Percentiles rank a stretch among this genome's conserved stretches.
Conservation (phyloP, 2,888 invertebrate genomes). For the Caenorhabditis sp. region DNA sequence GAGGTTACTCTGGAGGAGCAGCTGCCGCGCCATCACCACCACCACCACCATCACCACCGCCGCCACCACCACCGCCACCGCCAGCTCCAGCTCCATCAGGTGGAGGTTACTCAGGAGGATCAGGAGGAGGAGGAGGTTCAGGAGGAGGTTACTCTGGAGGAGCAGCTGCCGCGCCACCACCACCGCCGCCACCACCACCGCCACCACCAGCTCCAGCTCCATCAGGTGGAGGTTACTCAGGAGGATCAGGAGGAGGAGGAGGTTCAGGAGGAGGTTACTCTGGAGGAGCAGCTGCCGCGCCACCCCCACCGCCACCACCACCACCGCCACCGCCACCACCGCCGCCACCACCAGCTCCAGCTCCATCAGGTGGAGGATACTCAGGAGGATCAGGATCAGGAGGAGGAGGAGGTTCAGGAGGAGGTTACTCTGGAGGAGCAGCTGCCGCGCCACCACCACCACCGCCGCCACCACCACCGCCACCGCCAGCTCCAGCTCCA, state of each 20-base stretch:
- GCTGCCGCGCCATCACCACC: not conserved
- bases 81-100: not conserved
- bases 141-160: conserved; percentile 3
- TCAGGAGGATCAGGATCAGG: not conserved
- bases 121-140: not conserved
- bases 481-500: too few relatives aligned
- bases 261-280: not conserved
- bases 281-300: conserved; percentile 69
- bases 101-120: too few relatives aligned
- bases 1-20: conserved; percentile 6
- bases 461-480: too few relatives aligned
- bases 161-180: not conserved
- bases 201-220: too few relatives aligned
- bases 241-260: not conserved
- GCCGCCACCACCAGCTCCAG: not conserved
- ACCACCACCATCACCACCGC: too few relatives aligned
- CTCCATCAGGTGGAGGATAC: conserved; percentile 3
- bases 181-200: too few relatives aligned
- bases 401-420: conserved; percentile 6
- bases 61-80: too few relatives aligned
- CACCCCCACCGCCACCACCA: not conserved
- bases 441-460: conserved; percentile 1
- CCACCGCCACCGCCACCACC: conserved; percentile 2
- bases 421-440: conserved; percentile 8
- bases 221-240: too few relatives aligned